phyloP scores from a whole-genome alignment of 2,113 vertebrate genomes.

The Recurvirostra avosetta region DNA sequence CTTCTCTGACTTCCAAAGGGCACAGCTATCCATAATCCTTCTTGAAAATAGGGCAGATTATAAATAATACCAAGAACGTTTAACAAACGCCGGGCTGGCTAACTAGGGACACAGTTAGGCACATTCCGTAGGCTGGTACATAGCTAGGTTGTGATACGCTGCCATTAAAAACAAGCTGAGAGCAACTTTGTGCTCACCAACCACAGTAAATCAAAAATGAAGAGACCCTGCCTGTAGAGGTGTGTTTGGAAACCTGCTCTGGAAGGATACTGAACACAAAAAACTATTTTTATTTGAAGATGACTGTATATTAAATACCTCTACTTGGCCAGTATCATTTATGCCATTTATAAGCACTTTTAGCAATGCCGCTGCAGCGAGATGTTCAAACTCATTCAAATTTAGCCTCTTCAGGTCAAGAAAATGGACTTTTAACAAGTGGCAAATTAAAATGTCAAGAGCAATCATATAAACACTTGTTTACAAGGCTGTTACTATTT shows the following conservation, averaged over 20 bases:
- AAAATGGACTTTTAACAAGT: slow-evolving; percentile 66
- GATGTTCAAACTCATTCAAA: slow-evolving; percentile 52
- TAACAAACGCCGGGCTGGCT: neutral
- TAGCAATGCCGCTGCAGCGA: neutral
- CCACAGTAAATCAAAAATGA: neutral
- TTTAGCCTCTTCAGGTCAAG: slow-evolving; percentile 45
- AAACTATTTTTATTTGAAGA: neutral
- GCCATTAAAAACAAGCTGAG: neutral
- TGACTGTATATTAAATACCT: neutral
- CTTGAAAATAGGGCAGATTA: neutral
- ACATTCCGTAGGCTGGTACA: neutral
- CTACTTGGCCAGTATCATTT: neutral
- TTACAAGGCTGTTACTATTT: slow-evolving; percentile 60
- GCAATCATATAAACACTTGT: slow-evolving; percentile 59
- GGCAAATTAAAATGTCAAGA: slow-evolving; percentile 72
- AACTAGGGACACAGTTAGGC: neutral
- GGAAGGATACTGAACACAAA: neutral
- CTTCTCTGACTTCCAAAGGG: neutral
- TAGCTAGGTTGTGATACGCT: neutral
- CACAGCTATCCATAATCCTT: neutral
- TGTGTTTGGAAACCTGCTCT: neutral
- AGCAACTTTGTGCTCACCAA: neutral
- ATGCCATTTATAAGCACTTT: slow-evolving; percentile 6
- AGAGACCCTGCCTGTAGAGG: neutral
- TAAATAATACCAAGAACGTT: neutral